Conservation (phyloP, 2,113 vertebrate species). For the Pycnonotus jocosus region DNA sequence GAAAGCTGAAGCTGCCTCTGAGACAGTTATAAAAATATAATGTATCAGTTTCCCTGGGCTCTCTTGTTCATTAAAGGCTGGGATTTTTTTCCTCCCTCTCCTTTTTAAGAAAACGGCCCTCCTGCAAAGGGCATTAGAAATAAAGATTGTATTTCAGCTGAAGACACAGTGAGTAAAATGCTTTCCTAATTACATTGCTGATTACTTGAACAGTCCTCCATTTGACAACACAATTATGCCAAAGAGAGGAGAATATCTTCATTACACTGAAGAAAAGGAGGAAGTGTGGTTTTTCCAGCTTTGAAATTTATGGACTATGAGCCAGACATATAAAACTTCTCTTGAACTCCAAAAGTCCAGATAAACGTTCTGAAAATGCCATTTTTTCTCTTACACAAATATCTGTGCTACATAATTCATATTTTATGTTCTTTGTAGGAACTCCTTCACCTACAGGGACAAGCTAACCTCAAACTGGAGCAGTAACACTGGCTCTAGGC, state of each 20-base stretch:
- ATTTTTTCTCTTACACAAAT: not conserved
- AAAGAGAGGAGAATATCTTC: conserved; percentile 57
- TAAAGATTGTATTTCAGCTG: conserved; percentile 48
- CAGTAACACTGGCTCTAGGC: not conserved
- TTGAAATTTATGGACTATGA: not conserved
- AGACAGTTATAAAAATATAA: conserved; percentile 11
- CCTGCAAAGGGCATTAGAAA: conserved; percentile 45
- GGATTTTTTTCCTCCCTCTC: not conserved
- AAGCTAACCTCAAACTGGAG: not conserved
- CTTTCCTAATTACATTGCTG: conserved; percentile 63
- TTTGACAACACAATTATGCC: conserved; percentile 63
- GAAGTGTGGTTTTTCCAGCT: not conserved
- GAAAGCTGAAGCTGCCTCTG: conserved; percentile 5
- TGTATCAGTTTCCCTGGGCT: not conserved
- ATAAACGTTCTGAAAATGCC: conserved; percentile 25
- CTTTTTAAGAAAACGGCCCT: conserved; percentile 20
- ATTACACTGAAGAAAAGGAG: conserved; percentile 24
- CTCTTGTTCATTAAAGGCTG: conserved; percentile 23
- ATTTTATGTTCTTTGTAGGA: not conserved
- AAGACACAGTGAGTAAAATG: conserved; percentile 22
- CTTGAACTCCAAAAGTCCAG: not conserved
- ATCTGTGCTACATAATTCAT: not conserved
- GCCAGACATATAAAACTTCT: conserved; percentile 23
- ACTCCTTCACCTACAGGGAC: not conserved
- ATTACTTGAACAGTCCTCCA: conserved; percentile 64